Conservation (phyloP, 2,113 vertebrate genomes). For the Calonectris borealis region DNA sequence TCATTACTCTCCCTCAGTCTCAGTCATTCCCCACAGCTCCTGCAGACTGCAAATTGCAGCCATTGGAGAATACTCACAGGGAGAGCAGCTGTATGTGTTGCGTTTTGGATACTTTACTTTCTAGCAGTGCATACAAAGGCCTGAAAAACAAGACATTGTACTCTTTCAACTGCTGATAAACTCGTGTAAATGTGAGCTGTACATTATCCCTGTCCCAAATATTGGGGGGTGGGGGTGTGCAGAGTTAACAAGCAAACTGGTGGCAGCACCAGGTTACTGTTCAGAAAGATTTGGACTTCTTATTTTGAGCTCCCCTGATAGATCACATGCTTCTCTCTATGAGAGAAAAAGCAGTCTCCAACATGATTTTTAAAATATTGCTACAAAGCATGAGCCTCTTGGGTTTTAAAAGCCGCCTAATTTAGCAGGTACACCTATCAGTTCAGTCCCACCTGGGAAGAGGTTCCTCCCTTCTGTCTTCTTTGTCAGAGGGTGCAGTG, state of each 20-base stretch:
- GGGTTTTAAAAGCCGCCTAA: not conserved
- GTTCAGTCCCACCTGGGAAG: accelerated
- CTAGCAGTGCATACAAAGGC: not conserved
- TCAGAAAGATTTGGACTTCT: accelerated
- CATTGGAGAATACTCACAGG: accelerated
- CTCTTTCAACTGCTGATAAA: not conserved
- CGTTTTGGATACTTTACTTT: not conserved
- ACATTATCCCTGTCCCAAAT: accelerated
- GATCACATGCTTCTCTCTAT: accelerated
- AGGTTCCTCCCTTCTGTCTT: not conserved
- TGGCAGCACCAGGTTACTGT: too few species aligned
- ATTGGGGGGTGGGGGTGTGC: accelerated
- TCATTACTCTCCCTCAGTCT: not conserved
- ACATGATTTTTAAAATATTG: accelerated
- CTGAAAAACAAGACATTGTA: accelerated
- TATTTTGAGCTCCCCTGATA: not conserved
- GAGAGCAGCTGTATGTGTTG: accelerated
- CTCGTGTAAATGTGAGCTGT: accelerated
- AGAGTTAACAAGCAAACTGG: not conserved
- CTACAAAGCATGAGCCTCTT: not conserved
- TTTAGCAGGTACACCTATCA: not conserved
- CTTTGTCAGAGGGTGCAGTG: not conserved
- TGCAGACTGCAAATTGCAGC: too few species aligned
- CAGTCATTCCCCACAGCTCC: not conserved
- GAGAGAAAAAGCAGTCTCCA: not conserved